These are phyloP conservation scores for Hypotaenidia okinawae DNA, from an alignment of 2,797 vertebrate genomes.

Conservation along the genomic window DNA sequence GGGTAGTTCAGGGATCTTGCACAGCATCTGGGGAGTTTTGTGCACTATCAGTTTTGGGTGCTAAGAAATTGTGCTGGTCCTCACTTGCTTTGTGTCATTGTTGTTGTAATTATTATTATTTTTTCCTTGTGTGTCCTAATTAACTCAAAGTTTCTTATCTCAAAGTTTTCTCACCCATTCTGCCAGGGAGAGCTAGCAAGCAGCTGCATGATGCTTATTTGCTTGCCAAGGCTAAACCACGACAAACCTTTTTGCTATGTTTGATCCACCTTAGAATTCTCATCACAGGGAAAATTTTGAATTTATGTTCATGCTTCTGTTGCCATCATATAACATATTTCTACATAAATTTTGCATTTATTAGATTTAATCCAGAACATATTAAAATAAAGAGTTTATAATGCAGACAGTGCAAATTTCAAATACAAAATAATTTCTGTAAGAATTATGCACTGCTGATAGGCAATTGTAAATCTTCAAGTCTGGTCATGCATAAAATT, in stretches of 20 bases:
- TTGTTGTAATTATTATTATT: too few relatives aligned
- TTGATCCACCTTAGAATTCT: not conserved
- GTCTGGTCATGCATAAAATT: not conserved
- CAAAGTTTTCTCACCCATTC: too few relatives aligned
- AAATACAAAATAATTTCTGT: not conserved
- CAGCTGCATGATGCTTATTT: too few relatives aligned
- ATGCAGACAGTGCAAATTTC: not conserved
- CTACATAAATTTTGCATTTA: not conserved
- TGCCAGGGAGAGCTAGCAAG: too few relatives aligned
- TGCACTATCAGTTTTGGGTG: too few relatives aligned
- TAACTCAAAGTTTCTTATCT: too few relatives aligned
- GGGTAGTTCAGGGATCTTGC: too few relatives aligned
- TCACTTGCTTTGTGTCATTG: too few relatives aligned
- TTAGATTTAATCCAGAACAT: not conserved
- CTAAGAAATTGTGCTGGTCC: too few relatives aligned
- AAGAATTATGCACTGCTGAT: not conserved
- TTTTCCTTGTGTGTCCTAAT: too few relatives aligned
- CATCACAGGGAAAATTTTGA: not conserved
- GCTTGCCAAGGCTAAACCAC: too few relatives aligned
- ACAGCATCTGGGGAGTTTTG: too few relatives aligned
- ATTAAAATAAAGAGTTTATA: not conserved
- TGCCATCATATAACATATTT: not conserved
- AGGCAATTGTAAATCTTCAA: not conserved
- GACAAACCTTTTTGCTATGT: not conserved
- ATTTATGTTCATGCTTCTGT: not conserved